These are phyloP conservation scores for Apis dorsata DNA, from an alignment of 1,140 invertebrate species.

Conservation along the genomic window DNA sequence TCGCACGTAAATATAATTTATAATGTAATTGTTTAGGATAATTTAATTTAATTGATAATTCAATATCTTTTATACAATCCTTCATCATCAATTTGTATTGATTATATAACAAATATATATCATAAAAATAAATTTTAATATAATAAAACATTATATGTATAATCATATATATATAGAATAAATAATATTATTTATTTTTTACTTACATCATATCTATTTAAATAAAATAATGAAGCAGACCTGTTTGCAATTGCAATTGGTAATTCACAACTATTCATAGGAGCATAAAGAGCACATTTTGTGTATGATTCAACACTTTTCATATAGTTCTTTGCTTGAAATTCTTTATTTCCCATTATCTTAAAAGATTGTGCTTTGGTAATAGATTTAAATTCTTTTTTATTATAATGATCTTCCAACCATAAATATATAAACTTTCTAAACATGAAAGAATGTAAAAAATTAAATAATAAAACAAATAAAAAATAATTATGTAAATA, in stretches of 20 bases:
- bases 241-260: conserved; percentile 77
- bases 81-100: conserved; percentile 48
- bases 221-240: conserved; percentile 77
- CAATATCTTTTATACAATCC: conserved; percentile 77
- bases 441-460: conserved; percentile 12
- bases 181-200: not conserved
- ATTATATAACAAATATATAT: conserved; percentile 2
- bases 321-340: conserved; percentile 72
- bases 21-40: conserved; percentile 73
- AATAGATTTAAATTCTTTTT: conserved; percentile 57
- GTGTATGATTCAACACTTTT: conserved; percentile 73
- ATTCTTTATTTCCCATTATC: conserved; percentile 72
- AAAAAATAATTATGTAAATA: not conserved
- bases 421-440: conserved; percentile 65
- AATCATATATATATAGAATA: too few relatives aligned
- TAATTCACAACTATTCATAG: conserved; percentile 69
- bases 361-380: conserved; percentile 67
- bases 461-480: conserved; percentile 20
- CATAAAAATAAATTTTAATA: not conserved
- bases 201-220: conserved; percentile 72
- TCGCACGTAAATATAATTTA: conserved; percentile 75
- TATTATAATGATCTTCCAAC: conserved; percentile 61
- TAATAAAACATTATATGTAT: not conserved
- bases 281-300: conserved; percentile 73
- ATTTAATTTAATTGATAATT: conserved; percentile 71